Evolutionary conservation across 2,113 vertebrate species (phyloP).

Genomic region (Eurystomus gularis): DNA sequence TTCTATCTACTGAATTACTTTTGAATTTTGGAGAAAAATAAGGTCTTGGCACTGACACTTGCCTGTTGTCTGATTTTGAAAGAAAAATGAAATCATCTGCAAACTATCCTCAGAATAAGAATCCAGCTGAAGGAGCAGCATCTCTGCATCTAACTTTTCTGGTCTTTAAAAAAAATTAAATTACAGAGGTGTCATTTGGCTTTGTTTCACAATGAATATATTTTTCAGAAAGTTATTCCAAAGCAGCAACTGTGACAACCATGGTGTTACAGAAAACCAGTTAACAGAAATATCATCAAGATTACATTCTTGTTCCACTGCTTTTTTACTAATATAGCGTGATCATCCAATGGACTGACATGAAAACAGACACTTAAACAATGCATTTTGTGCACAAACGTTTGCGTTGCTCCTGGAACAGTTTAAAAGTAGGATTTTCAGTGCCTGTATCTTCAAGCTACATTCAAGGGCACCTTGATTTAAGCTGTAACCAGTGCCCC

Average conservation of each 20-base stretch:
- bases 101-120: background rate
- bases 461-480: slow-evolving; percentile 58
- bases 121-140: background rate
- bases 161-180: background rate
- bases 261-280: background rate
- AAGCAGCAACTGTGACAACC: background rate
- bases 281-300: background rate
- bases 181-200: background rate
- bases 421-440: slow-evolving; percentile 14
- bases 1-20: background rate
- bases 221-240: background rate
- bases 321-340: background rate
- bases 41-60: background rate
- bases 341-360: background rate
- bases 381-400: background rate
- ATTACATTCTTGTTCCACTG: background rate
- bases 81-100: background rate
- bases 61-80: background rate
- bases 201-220: background rate
- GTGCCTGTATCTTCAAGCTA: background rate
- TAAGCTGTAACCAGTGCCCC: background rate
- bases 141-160: background rate
- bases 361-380: background rate
- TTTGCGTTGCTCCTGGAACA: background rate
- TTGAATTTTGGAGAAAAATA: background rate